Base-by-base conservation (phyloP, 2,113 vertebrate species). In the Elanus axillaris region DNA sequence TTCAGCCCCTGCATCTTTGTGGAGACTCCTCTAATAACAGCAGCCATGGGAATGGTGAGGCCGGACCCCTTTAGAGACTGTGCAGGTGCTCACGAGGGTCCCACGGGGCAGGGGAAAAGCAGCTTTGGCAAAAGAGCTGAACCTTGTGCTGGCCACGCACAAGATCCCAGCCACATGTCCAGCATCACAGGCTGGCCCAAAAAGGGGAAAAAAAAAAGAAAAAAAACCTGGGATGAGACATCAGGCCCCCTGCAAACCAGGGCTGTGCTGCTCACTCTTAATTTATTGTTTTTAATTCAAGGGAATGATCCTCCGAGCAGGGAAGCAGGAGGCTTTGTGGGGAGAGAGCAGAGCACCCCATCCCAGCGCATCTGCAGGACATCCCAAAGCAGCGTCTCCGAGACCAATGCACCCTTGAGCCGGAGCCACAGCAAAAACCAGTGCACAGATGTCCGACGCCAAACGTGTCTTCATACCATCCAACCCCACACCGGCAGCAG, bases 61-160 rank as follows among this genome's bases (percentile, higher is more conserved):
- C 23, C 0, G 1, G 64, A 72, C 9, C 21, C n/a, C 9, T 72
- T 48, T 20, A 48, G 77, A 66, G 63, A 66, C n/a, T 19, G 0
- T 3, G 3, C 17, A 56, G 47, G 18, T 3, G 6, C 8, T 43
- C 25, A 29, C 0, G 2, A 72, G 52, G 9, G n/a, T 64, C 52
- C 29, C 19, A 9, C 0, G 1, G 55, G 16, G 21, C n/a, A 53
- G 21, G 9, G n/a, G 36, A 84, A 59, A 55, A 71, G 78, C 11
- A 62, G 36, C 52, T 48, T 22, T 60, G 25, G 59, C 55, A 74
- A 40, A 66, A 67, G 20, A 42, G 40, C 14, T 16, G 36, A 80
- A 55, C 19, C 12, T 72, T 0, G 0, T 2, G 6, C 15, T 83
- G 45, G 38, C 32, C 45, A 53, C 1, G 1, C 20, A 19, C 4